Evolutionary conservation across 2,888 invertebrate species (phyloP).

Genomic region (Platycheirus rosarum): DNA sequence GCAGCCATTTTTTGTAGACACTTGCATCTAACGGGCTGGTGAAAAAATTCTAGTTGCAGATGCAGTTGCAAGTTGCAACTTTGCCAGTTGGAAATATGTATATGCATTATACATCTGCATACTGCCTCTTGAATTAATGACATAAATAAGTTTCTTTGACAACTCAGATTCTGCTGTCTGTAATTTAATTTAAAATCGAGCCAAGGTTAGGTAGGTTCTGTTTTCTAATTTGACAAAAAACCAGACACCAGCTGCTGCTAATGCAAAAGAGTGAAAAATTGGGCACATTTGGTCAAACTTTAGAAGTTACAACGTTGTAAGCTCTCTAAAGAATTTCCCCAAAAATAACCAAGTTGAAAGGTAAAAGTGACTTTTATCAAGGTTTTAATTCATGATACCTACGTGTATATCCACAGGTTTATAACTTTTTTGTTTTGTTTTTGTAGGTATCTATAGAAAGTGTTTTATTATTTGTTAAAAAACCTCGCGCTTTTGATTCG

Average conservation of each 20-base stretch:
- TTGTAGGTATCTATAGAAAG: slow-evolving; percentile 20
- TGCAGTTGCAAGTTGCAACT: neutral
- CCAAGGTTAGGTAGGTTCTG: slow-evolving; percentile 33
- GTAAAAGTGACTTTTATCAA: slow-evolving; percentile 17
- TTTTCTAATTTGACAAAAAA: slow-evolving; percentile 31
- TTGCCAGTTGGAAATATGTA: neutral
- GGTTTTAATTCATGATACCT: slow-evolving; percentile 5
- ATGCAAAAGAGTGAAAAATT: neutral
- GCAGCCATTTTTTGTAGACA: slow-evolving; percentile 60
- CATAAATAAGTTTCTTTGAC: neutral
- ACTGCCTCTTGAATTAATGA: neutral
- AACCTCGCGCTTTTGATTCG: slow-evolving; percentile 11
- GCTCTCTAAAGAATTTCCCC: neutral
- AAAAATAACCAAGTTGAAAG: slow-evolving; percentile 7
- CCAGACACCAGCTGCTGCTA: neutral
- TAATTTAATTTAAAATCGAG: slow-evolving; percentile 51
- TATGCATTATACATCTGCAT: too few species aligned
- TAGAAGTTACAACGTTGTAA: neutral
- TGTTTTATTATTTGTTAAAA: slow-evolving; percentile 3
- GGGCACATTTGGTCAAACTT: slow-evolving; percentile 11
- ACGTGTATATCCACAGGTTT: slow-evolving; percentile 4
- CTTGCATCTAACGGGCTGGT: slow-evolving; percentile 20
- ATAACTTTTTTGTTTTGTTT: slow-evolving; percentile 23
- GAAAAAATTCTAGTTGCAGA: slow-evolving; percentile 9
- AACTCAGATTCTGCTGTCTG: slow-evolving; percentile 8